Conservation (phyloP, 2,797 vertebrate species). For the Netta rufina region DNA sequence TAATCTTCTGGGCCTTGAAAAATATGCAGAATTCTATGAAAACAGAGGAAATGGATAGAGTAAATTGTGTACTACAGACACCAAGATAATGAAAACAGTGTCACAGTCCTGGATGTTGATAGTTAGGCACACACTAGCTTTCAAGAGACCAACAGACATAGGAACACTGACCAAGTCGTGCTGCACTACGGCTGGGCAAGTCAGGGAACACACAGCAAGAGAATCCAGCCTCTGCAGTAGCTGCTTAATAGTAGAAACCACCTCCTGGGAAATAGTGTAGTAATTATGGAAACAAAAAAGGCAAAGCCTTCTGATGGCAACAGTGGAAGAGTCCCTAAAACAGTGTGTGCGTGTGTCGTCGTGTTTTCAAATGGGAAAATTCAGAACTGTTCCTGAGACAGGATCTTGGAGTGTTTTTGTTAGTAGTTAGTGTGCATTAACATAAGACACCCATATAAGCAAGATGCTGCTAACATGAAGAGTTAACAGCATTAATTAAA, state of each 20-base stretch:
- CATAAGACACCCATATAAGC: neutral
- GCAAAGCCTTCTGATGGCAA: neutral
- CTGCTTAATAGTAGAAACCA: neutral
- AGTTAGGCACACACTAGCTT: neutral
- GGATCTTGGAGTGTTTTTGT: neutral
- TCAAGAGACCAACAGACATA: neutral
- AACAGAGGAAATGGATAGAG: neutral
- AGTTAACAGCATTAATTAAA: neutral
- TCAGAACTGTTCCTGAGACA: neutral
- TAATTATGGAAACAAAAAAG: neutral
- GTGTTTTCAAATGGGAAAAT: neutral
- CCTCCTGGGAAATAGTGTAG: neutral
- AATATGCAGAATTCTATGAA: neutral
- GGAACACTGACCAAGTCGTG: neutral
- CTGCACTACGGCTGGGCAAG: neutral
- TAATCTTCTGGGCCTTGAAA: neutral
- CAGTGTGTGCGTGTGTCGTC: neutral
- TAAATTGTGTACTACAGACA: neutral
- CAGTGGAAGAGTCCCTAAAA: neutral
- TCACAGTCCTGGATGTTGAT: neutral
- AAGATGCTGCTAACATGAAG: neutral
- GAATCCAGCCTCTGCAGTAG: fast-evolving
- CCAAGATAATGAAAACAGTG: neutral
- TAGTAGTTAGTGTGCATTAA: neutral
- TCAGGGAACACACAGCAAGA: neutral